Conservation (phyloP, 2,888 invertebrate genomes). For the Dione vanillae region DNA sequence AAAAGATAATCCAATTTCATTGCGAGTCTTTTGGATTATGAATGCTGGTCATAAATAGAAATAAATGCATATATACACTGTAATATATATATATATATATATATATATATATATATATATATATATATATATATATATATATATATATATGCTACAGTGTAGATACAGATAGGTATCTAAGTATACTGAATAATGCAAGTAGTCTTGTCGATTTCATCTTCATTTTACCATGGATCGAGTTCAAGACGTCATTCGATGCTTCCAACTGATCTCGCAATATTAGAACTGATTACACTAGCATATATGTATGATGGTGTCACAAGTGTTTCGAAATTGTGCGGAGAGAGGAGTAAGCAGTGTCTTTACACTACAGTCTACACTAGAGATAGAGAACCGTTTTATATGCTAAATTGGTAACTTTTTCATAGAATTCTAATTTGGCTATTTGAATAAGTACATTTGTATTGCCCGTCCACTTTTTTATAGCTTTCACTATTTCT, state of each 20-base stretch:
- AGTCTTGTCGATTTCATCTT: constrained; percentile 1
- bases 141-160: no score
- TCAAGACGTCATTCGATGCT: background rate
- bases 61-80: background rate
- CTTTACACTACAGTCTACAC: background rate
- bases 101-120: background rate
- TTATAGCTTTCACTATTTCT: no score
- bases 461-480: no score
- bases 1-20: background rate
- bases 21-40: background rate
- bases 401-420: background rate
- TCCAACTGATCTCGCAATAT: background rate
- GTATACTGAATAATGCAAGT: constrained; percentile 4
- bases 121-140: no score
- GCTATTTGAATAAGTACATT: background rate
- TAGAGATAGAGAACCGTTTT: background rate
- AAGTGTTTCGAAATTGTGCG: background rate
- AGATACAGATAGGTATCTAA: background rate
- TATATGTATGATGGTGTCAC: background rate
- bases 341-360: background rate
- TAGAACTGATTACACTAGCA: background rate
- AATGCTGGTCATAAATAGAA: background rate
- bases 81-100: background rate
- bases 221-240: background rate
- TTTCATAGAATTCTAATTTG: no score